Conservation (phyloP, 53 echinoderm and acorn worm species). For the Hippasteria phrygiana region DNA sequence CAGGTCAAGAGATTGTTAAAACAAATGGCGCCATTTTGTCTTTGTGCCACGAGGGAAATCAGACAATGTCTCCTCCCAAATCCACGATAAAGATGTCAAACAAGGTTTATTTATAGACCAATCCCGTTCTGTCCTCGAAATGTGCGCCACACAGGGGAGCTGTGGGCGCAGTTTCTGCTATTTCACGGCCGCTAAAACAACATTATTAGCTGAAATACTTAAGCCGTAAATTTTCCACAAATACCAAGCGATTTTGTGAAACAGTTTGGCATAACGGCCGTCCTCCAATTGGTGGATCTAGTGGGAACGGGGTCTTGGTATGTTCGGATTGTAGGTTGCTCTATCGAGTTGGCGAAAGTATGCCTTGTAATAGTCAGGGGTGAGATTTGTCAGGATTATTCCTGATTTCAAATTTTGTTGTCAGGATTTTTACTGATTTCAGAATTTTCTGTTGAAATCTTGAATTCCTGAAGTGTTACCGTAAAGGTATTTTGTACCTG, state of each 20-base stretch:
- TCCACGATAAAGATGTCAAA: constrained; percentile 1
- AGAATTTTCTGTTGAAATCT: too few relatives aligned
- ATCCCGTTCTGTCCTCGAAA: not conserved
- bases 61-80: not conserved
- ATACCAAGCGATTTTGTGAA: not conserved
- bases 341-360: too few relatives aligned
- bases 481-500: too few relatives aligned
- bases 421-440: too few relatives aligned
- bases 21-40: not conserved
- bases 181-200: not conserved
- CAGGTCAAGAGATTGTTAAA: not conserved
- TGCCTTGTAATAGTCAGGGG: too few relatives aligned
- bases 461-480: too few relatives aligned
- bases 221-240: not conserved
- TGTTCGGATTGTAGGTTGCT: too few relatives aligned
- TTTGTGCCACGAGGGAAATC: constrained; percentile 20
- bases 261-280: too few relatives aligned
- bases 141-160: not conserved
- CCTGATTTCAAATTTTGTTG: too few relatives aligned
- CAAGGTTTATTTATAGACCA: not conserved
- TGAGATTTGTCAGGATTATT: too few relatives aligned
- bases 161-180: not conserved
- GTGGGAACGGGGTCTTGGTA: too few relatives aligned
- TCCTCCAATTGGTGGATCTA: too few relatives aligned
- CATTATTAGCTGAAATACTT: not conserved